phyloP scores from a whole-genome alignment of 1,140 invertebrate species.

The Heliconius eleuchia region DNA sequence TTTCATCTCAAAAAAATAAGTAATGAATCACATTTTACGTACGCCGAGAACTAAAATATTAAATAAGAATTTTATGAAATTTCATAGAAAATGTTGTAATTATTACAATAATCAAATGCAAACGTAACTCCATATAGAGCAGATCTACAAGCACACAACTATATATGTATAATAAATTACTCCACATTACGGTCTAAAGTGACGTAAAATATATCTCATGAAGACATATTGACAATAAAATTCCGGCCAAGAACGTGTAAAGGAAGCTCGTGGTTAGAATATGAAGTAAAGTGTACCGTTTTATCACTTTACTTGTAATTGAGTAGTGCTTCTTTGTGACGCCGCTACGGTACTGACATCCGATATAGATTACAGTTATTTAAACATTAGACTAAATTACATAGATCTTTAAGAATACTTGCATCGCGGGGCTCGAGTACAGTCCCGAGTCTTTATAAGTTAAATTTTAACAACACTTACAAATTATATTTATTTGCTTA shows the following conservation, averaged over 20 bases:
- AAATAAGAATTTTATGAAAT: no score
- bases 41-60: no score
- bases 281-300: conserved; percentile 24
- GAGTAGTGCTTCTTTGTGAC: not conserved
- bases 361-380: not conserved
- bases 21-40: no score
- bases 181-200: conserved; percentile 1
- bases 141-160: not conserved
- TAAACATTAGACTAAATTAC: no score
- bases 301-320: conserved; percentile 29
- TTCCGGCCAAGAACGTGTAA: conserved; percentile 21
- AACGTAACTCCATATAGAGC: not conserved
- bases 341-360: not conserved
- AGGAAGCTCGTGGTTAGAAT: conserved; percentile 26
- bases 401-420: no score
- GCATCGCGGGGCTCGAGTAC: no score
- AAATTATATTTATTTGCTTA: no score
- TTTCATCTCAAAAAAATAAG: no score
- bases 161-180: not conserved
- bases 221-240: conserved; percentile 30
- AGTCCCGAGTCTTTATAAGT: no score
- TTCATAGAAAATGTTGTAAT: no score
- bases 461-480: no score
- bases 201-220: conserved; percentile 13
- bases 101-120: not conserved